phyloP scores from a whole-genome alignment of 2,888 invertebrate genomes.

The Caenorhabditis zanzibari region DNA sequence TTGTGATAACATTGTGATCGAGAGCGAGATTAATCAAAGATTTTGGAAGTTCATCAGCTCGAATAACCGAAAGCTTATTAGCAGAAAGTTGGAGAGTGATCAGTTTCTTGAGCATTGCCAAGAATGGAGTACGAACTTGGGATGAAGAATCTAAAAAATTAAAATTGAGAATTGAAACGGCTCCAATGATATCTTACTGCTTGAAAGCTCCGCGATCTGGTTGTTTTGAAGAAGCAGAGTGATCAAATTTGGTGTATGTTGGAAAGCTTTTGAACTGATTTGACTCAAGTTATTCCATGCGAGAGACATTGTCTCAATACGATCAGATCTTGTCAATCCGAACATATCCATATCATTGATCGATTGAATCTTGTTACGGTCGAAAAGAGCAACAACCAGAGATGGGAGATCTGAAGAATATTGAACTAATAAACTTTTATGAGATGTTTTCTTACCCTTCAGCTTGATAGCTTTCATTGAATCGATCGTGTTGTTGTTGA shows the following conservation, averaged over 20 bases:
- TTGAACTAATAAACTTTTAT: background rate
- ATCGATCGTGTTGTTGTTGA: slow-evolving; percentile 81
- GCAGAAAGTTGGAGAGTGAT: slow-evolving; percentile 84
- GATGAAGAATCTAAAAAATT: slow-evolving; percentile 44
- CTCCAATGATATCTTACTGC: slow-evolving; percentile 22
- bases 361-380: slow-evolving; percentile 73
- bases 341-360: slow-evolving; percentile 77
- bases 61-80: slow-evolving; percentile 79
- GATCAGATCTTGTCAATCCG: slow-evolving; percentile 64
- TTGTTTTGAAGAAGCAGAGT: slow-evolving; percentile 72
- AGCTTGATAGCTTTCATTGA: slow-evolving; percentile 68
- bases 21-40: slow-evolving; percentile 65
- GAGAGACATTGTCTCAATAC: slow-evolving; percentile 67
- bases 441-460: slow-evolving; percentile 24
- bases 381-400: slow-evolving; percentile 73
- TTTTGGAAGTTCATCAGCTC: slow-evolving; percentile 71
- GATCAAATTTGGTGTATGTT: slow-evolving; percentile 58
- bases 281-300: slow-evolving; percentile 71
- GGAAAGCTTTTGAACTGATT: slow-evolving; percentile 66
- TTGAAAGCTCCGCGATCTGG: slow-evolving; percentile 56
- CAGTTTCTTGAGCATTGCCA: slow-evolving; percentile 83
- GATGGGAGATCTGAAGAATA: slow-evolving; percentile 69
- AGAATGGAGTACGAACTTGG: slow-evolving; percentile 71
- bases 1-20: slow-evolving; percentile 70
- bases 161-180: background rate